Conservation (phyloP, 2,797 vertebrate genomes). For the Masticophis lateralis region DNA sequence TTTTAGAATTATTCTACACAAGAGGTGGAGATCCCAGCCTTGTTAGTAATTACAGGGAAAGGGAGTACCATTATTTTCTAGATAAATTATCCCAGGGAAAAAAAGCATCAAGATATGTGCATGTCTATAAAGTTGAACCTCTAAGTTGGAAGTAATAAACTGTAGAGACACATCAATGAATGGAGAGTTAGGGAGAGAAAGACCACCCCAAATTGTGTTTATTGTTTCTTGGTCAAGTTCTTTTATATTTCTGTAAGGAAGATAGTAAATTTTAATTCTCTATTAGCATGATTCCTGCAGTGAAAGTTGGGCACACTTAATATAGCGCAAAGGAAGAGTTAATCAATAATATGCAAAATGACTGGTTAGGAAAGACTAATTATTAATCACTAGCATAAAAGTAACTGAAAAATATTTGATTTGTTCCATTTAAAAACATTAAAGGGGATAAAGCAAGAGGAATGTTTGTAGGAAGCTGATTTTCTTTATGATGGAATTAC, state of each 20-base stretch:
- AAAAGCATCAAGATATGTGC: not conserved
- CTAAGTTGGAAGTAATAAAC: not conserved
- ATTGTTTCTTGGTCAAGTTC: not conserved
- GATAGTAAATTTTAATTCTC: slow-evolving; percentile 32
- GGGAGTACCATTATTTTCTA: not conserved
- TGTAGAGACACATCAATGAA: not conserved
- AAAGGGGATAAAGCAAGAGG: not conserved
- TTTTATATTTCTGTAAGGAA: slow-evolving; percentile 28
- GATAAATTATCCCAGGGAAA: not conserved
- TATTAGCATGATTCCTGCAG: slow-evolving; percentile 14
- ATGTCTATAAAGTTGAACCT: not conserved
- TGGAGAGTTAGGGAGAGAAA: too few species aligned
- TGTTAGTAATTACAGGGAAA: not conserved
- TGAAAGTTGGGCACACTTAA: slow-evolving; percentile 29
- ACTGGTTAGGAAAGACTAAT: not conserved
- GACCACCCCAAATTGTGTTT: too few species aligned
- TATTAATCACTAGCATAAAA: slow-evolving; percentile 28
- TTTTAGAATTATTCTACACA: not conserved
- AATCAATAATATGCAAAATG: slow-evolving; percentile 26
- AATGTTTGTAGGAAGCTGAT: not conserved
- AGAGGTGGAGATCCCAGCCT: not conserved
- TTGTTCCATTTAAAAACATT: slow-evolving; percentile 13
- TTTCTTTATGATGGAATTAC: not conserved
- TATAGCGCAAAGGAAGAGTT: slow-evolving; percentile 16
- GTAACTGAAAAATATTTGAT: slow-evolving; percentile 25